phyloP scores from a whole-genome alignment of 2,113 vertebrate genomes.

The Phoenicopterus ruber region DNA sequence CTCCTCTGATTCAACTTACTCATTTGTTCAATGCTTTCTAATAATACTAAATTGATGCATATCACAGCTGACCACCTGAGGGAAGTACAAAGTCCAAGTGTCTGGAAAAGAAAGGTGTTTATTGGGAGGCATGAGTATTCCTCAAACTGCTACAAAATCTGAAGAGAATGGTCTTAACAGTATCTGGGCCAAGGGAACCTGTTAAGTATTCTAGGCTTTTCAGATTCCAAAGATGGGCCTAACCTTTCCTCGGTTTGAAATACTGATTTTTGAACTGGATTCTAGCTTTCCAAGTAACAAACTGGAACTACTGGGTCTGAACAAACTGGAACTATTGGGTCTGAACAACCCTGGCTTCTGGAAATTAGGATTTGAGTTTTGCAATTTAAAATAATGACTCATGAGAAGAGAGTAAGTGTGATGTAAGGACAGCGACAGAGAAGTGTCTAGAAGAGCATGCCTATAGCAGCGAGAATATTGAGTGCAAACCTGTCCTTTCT shows the following conservation, averaged over 20 bases:
- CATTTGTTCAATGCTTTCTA: neutral
- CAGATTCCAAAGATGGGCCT: neutral
- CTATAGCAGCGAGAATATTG: neutral
- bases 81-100: neutral
- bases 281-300: neutral
- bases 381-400: neutral
- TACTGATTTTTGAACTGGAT: neutral
- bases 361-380: neutral
- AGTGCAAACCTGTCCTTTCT: conserved; percentile 83
- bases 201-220: neutral
- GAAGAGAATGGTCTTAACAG: neutral
- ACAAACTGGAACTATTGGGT: neutral
- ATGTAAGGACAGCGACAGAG: neutral
- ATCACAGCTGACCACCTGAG: neutral
- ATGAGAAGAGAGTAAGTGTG: neutral
- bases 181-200: neutral
- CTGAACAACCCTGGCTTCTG: neutral
- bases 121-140: neutral
- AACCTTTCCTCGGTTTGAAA: neutral
- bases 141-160: neutral
- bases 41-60: neutral
- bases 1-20: neutral
- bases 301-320: neutral
- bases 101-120: neutral
- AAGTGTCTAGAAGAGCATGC: neutral